These are phyloP conservation scores for Sebastes ruberrimus DNA, from an alignment of 2,797 vertebrate genomes.

Conservation along the genomic window DNA sequence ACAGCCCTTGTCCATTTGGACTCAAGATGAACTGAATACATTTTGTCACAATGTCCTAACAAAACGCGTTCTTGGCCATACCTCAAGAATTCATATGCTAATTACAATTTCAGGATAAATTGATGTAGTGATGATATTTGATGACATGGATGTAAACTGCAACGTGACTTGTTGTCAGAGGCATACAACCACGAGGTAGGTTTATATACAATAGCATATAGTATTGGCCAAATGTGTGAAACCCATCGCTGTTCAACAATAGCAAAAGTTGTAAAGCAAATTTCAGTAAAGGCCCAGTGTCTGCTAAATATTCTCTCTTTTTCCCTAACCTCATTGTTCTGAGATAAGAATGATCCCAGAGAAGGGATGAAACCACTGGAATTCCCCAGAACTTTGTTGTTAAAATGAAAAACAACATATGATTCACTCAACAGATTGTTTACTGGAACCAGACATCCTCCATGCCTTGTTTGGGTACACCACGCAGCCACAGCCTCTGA, in stretches of 20 bases:
- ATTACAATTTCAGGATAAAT: background rate
- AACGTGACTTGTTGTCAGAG: accelerated
- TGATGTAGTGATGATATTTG: background rate
- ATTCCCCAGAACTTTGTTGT: background rate
- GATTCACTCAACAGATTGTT: background rate
- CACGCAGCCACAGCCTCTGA: background rate
- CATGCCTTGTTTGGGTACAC: background rate
- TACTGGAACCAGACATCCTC: background rate
- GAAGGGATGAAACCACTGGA: background rate
- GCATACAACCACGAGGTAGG: background rate
- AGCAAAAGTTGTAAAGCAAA: background rate
- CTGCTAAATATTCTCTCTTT: background rate
- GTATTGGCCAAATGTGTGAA: background rate
- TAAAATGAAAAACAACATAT: background rate
- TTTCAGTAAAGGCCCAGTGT: background rate
- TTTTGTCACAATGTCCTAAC: too few species aligned
- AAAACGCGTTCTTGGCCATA: too few species aligned
- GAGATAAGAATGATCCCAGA: background rate
- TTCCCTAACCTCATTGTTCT: background rate
- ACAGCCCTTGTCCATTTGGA: too few species aligned
- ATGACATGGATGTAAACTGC: background rate
- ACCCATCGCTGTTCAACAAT: background rate
- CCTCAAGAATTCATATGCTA: background rate
- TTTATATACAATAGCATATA: background rate
- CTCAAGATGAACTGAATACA: too few species aligned